Evolutionary conservation across 2,888 invertebrate species (phyloP), one percentile per base, ranked within the genome.

Genomic region (Quadroppia sp.): DNA sequence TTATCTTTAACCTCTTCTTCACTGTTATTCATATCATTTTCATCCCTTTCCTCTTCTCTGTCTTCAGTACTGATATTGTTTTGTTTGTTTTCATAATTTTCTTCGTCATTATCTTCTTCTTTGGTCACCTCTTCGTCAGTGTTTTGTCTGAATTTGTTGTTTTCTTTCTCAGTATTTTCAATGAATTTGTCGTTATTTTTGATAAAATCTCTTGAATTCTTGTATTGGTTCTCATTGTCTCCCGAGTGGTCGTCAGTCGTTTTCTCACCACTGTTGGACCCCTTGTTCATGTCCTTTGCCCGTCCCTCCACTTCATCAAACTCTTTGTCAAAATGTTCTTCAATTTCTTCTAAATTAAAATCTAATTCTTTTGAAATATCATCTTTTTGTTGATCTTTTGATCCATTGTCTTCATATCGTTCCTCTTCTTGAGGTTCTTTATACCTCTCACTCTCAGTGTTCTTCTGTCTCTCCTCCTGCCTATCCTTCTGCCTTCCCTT

Each of bases 181-280:
- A 69, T 25, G 23, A 69, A 69, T 42, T 69, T 17, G 40, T 69
- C 69, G 69, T 69, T 42, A 69, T 69, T 69, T 45, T 69, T 69
- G 28, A 42, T 42, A n/a, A 69, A 69, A 42, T 69, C 69, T 11
- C 15, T 23, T 7, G 42, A 20, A 7, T 42, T 25, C 28, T 69
- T 69, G 28, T 69, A 69, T 2, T 69, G 45, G 2, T 20, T 6
- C 15, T 69, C 69, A 11, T 28, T 17, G 20, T 69, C 42, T 17
- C 3, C 17, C 3, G 36, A 15, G 17, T 59, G 30, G 3, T 59
- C 42, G 15, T 23, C 25, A 36, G 6, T 64, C 61, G 9, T 69
- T 69, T 17, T 69, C 45, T 9, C 25, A 45, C 0, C 42, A 25
- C 36, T 42, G 11, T 69, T 42, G 67, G 69, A 69, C 69, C 45